Evolutionary conservation across 2,113 vertebrate genomes (phyloP), one percentile per base, ranked within the genome.

Genomic region (Misgurnus mizolepis): DNA sequence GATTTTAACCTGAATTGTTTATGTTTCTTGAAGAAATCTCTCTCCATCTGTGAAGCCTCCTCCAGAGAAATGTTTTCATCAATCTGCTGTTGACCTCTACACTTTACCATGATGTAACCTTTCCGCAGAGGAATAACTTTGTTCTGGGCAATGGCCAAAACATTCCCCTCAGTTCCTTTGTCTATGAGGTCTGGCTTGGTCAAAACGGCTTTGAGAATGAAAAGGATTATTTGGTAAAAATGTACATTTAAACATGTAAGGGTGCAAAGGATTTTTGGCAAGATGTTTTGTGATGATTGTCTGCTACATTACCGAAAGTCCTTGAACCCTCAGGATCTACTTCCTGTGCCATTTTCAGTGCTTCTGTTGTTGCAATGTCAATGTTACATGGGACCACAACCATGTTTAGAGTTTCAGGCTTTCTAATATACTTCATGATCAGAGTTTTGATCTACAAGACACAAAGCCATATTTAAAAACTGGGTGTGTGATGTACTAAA

Each of bases 301-400:
- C 0, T 22, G 22, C 22, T 22, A 22, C 22, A 22, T 22, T 22
- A 22, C 22, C 22, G 22, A 22, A 22, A 22, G 22, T 22, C 22
- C 22, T 22, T 22, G 22, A 0, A 22, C 22, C 22, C 22, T 22
- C 22, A 22, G 22, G 22, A 22, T 22, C 22, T 22, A 22, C 22
- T 22, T 22, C 22, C 22, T 22, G 22, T 22, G 22, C 22, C 22
- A 22, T 22, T 22, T 22, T 22, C 22, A 22, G 22, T 0, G 93
- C 95, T 87, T 95, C 94, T 0, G 93, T 95, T 84, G 95, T 95
- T 76, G 93, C 92, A 2, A 95, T 95, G 87, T 95, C 95, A 90
- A 93, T 92, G 0, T 95, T 95, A 65, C 94, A 87, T 0, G 94
- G 94, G 7, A 96, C 90, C 47, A 95, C 93, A 2, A 94, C 93